A percentile compares a stretch with the other conserved stretches of the same genome.
phyloP scores from a whole-genome alignment of 2,797 vertebrate species.

The Ispidina picta region DNA sequence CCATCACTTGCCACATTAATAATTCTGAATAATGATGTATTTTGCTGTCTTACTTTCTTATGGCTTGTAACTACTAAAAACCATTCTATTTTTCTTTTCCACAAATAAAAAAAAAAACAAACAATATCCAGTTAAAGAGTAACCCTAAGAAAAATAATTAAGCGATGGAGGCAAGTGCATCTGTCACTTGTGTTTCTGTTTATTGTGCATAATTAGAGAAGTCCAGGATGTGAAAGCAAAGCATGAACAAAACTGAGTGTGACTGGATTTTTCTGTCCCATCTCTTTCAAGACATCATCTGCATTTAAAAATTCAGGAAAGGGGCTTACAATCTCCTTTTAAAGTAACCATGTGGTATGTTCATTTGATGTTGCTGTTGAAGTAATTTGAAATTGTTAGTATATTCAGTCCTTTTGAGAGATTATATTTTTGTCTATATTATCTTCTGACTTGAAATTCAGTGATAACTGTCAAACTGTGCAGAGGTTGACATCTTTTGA shows the following conservation, averaged over 20 bases:
- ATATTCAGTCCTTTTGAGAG: background rate
- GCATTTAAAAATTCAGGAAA: background rate
- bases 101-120: background rate
- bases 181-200: background rate
- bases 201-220: background rate
- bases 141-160: background rate
- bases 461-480: background rate
- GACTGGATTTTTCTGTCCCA: background rate
- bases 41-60: background rate
- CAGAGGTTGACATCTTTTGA: background rate
- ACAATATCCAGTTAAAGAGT: background rate
- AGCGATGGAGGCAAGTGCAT: rapidly evolving
- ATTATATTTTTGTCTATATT: background rate
- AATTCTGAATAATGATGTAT: background rate
- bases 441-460: background rate
- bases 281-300: background rate
- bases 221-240: background rate
- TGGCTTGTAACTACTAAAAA: background rate
- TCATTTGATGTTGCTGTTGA: background rate
- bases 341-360: background rate
- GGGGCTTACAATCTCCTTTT: background rate
- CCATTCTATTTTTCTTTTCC: background rate
- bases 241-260: background rate
- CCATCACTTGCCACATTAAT: background rate
- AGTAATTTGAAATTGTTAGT: background rate